Evolutionary conservation across 1,140 invertebrate genomes (phyloP).

Genomic region (Chironomus tepperi): DNA sequence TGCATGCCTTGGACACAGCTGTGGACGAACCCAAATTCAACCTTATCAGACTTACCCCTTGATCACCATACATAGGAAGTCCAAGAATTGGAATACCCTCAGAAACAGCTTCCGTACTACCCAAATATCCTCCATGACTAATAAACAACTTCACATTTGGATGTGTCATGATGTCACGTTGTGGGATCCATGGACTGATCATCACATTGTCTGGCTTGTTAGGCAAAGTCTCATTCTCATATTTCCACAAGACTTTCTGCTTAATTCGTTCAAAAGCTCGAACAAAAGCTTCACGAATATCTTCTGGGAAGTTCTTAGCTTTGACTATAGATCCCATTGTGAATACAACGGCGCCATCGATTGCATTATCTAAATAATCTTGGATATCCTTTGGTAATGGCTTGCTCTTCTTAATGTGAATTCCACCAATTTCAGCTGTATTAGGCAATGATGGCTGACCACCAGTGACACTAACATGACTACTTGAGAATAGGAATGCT

Average conservation of each 20-base stretch:
- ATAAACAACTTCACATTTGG: slow-evolving; percentile 58
- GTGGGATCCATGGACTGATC: slow-evolving; percentile 57
- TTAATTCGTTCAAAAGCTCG: slow-evolving; percentile 47
- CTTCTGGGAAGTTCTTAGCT: slow-evolving; percentile 42
- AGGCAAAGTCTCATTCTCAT: slow-evolving; percentile 46
- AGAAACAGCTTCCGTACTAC: slow-evolving; percentile 59
- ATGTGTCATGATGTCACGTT: slow-evolving; percentile 60
- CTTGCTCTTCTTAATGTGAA: slow-evolving; percentile 41
- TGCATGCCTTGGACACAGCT: too few species aligned
- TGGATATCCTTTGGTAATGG: slow-evolving; percentile 40
- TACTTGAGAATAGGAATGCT: slow-evolving; percentile 41
- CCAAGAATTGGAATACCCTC: slow-evolving; percentile 60
- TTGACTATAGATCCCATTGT: slow-evolving; percentile 53
- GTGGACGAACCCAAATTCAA: too few species aligned
- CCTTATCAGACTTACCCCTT: slow-evolving; percentile 49
- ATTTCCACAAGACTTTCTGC: slow-evolving; percentile 58
- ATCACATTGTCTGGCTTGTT: slow-evolving; percentile 51
- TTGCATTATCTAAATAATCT: slow-evolving; percentile 46
- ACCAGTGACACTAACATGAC: slow-evolving; percentile 40
- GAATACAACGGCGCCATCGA: slow-evolving; percentile 53
- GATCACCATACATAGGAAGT: slow-evolving; percentile 57
- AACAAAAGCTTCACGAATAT: slow-evolving; percentile 44
- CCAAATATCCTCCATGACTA: slow-evolving; percentile 60
- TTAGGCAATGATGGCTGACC: slow-evolving; percentile 46
- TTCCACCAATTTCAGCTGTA: slow-evolving; percentile 50